Percentiles rank a stretch among this genome's conserved stretches.
Conservation (phyloP, 2,113 vertebrate genomes). For the Brienomyrus brachyistius region DNA sequence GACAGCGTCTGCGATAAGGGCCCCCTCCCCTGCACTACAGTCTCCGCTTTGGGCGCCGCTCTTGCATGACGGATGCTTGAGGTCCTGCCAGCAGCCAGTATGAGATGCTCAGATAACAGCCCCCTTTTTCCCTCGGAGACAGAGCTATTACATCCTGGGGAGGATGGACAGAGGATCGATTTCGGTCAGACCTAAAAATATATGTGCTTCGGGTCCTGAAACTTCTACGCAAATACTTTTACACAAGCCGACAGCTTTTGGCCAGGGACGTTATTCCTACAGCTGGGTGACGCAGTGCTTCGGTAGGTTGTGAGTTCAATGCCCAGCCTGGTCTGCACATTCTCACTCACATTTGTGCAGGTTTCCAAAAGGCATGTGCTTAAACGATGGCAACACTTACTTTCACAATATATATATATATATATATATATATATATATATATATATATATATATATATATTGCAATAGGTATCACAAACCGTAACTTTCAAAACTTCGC, state of each 20-base stretch:
- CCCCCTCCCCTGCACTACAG: background rate
- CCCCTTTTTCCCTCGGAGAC: background rate
- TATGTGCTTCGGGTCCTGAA: background rate
- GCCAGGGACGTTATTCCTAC: background rate
- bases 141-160: background rate
- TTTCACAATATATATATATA: background rate
- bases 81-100: background rate
- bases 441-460: background rate
- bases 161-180: background rate
- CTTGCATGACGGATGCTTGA: background rate
- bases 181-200: background rate
- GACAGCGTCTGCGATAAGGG: background rate
- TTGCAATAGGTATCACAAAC: background rate
- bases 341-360: background rate
- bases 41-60: background rate
- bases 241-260: background rate
- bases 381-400: background rate
- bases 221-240: background rate
- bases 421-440: background rate
- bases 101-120: background rate
- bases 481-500: background rate
- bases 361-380: background rate
- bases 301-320: background rate
- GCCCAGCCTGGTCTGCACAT: background rate
- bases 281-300: background rate